A percentile compares a stretch with the other conserved stretches of the same genome.
phyloP scores from a whole-genome alignment of 2,888 invertebrate genomes.

The Drosophila anceps region DNA sequence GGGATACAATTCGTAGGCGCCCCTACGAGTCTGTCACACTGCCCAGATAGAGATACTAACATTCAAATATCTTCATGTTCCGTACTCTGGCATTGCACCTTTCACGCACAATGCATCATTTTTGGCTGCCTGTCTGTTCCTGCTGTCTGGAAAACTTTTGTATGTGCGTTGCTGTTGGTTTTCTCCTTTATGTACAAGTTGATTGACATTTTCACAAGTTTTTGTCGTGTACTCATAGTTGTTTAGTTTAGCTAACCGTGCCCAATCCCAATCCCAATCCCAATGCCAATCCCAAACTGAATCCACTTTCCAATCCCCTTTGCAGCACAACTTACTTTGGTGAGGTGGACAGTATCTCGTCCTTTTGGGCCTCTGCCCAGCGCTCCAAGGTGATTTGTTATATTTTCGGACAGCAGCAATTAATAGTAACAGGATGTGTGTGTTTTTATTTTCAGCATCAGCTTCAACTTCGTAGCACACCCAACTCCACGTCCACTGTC shows the following conservation, averaged over 20 bases:
- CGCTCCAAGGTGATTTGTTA: constrained; percentile 82
- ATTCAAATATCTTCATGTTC: constrained; percentile 73
- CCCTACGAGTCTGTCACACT: constrained; percentile 75
- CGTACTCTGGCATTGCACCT: constrained; percentile 64
- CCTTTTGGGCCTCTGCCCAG: constrained; percentile 69
- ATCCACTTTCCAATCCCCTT: constrained; percentile 24
- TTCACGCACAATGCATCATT: constrained; percentile 81
- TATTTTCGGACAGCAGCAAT: constrained; percentile 83
- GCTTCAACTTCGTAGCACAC: constrained; percentile 39
- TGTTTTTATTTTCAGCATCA: constrained; percentile 24
- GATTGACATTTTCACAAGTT: constrained; percentile 84
- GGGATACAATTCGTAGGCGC: constrained; percentile 81
- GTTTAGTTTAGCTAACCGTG: constrained; percentile 50
- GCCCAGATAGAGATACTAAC: constrained; percentile 73
- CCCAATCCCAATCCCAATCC: constrained; percentile 33
- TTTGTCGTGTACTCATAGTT: constrained; percentile 67
- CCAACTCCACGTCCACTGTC: constrained; percentile 34
- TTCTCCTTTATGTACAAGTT: constrained; percentile 60
- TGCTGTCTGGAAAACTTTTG: constrained; percentile 69
- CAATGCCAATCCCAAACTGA: constrained; percentile 4
- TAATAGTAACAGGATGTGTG: constrained; percentile 78
- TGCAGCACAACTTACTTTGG: constrained; percentile 40
- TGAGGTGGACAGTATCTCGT: constrained; percentile 54
- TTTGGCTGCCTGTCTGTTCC: constrained; percentile 65
- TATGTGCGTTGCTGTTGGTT: constrained; percentile 43